Base-by-base conservation (phyloP, 2,888 invertebrate species). In the Mythimna impura region DNA sequence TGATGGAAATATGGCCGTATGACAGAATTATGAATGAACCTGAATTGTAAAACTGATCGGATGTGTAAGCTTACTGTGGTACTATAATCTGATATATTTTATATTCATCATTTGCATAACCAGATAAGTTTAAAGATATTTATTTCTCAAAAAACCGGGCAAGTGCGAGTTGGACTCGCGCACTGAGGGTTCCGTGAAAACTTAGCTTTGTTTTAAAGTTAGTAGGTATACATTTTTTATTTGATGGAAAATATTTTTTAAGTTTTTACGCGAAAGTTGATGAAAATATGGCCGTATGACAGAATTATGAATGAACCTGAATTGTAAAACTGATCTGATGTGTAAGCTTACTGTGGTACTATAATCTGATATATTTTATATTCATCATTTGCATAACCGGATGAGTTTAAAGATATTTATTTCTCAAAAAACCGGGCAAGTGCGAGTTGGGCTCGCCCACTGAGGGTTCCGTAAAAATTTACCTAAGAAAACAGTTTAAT, bases 171-270 rank as follows among this genome's bases (percentile, higher is more conserved):
- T 3, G 30, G 3, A 30, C 30, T 30, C 30, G 2, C 30, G 30
- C 2, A 30, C 30, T 30, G 30, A 30, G 30, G 30, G 30, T 30
- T 30, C 30, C 30, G 30, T 30, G 3, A 1, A 30, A 30, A 30
- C 30, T 25, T 25, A 25, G 73, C 75, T 60, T 67, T 65, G 74
- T 72, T 82, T 75, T 61, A 80, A 79, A 86, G 61, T 74, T 71
- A 43, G 54, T 63, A 52, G 47, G 14, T 61, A 47, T 73, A 66
- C 58, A 74, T 80, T 55, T 73, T 67, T 79, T 66, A 83, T 66
- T 65, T 34, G 7, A 50, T 4, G 22, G 17, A 77, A 67, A 64
- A 52, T 55, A 61, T 57, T 61, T 55, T 79, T 54, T 62, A 7
- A 3, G 12, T 63, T 65, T 25, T 47, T 50, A 25, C 17, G 14